phyloP scores from a whole-genome alignment of 2,797 vertebrate genomes.

The Epinephelus awoara region DNA sequence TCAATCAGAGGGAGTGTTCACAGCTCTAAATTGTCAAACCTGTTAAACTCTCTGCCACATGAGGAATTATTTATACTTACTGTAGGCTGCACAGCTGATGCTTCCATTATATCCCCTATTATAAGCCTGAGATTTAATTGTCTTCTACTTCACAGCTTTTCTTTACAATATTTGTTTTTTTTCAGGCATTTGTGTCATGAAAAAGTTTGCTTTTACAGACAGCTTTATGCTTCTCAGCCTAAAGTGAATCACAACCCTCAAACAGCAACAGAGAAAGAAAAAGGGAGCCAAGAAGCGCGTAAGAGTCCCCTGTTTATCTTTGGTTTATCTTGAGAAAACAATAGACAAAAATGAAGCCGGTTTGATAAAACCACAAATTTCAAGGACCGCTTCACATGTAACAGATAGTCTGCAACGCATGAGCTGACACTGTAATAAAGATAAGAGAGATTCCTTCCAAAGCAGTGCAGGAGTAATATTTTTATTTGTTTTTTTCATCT shows the following conservation, averaged over 20 bases:
- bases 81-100: conserved; percentile 14
- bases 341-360: conserved; percentile 17
- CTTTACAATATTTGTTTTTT: conserved; percentile 1
- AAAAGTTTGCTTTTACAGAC: conserved; percentile 24
- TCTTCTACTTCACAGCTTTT: conserved; percentile 4
- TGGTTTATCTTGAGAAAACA: conserved; percentile 43
- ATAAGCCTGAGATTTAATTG: conserved; percentile 16
- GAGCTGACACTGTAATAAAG: conserved; percentile 31
- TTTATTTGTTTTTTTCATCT: conserved; percentile 21
- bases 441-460: conserved; percentile 39
- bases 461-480: conserved; percentile 3
- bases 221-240: conserved; percentile 18
- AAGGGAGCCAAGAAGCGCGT: not conserved
- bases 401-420: conserved; percentile 21
- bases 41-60: not conserved
- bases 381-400: conserved; percentile 33
- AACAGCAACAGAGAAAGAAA: not conserved
- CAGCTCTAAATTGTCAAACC: conserved; percentile 5
- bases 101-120: conserved; percentile 13
- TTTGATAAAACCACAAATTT: conserved; percentile 55
- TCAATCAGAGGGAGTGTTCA: not conserved
- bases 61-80: conserved; percentile 27
- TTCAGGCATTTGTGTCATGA: not conserved
- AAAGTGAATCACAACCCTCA: conserved; percentile 16
- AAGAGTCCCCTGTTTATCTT: conserved; percentile 25